Conservation (phyloP, 2,113 vertebrate species). For the Coreoperca whiteheadi region DNA sequence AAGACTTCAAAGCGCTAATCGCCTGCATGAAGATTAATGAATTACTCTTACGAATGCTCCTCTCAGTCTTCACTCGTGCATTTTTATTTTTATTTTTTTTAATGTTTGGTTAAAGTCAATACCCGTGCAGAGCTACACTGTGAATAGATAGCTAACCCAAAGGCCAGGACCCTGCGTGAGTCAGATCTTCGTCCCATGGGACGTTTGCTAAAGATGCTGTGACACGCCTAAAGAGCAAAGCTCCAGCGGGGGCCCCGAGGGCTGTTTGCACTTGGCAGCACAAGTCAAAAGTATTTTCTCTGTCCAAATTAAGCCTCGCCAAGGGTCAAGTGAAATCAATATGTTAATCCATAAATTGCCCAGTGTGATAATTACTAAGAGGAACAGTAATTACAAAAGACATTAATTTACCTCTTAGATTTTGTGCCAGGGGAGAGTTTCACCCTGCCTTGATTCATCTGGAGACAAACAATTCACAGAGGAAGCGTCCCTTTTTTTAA, state of each 20-base stretch:
- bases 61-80: slow-evolving; percentile 44
- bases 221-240: slow-evolving; percentile 71
- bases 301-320: slow-evolving; percentile 74
- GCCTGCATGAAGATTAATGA: slow-evolving; percentile 77
- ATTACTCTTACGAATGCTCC: slow-evolving; percentile 68
- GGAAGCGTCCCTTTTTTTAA: slow-evolving; percentile 60
- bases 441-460: slow-evolving; percentile 67
- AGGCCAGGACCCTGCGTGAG: slow-evolving; percentile 60
- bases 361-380: slow-evolving; percentile 80
- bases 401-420: slow-evolving; percentile 84
- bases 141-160: slow-evolving; percentile 57
- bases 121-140: slow-evolving; percentile 53
- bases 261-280: slow-evolving; percentile 73
- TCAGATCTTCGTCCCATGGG: slow-evolving; percentile 67
- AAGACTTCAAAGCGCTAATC: slow-evolving; percentile 81
- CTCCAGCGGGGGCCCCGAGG: slow-evolving; percentile 56
- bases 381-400: slow-evolving; percentile 84
- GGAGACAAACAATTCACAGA: slow-evolving; percentile 73
- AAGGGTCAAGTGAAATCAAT: slow-evolving; percentile 85
- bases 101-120: slow-evolving; percentile 65
- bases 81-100: no score
- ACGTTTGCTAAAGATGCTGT: slow-evolving; percentile 72
- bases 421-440: slow-evolving; percentile 75
- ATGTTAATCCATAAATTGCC: slow-evolving; percentile 85
- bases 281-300: slow-evolving; percentile 68